phyloP scores from a whole-genome alignment of 1,140 invertebrate genomes.

The Zophobas atratus region DNA sequence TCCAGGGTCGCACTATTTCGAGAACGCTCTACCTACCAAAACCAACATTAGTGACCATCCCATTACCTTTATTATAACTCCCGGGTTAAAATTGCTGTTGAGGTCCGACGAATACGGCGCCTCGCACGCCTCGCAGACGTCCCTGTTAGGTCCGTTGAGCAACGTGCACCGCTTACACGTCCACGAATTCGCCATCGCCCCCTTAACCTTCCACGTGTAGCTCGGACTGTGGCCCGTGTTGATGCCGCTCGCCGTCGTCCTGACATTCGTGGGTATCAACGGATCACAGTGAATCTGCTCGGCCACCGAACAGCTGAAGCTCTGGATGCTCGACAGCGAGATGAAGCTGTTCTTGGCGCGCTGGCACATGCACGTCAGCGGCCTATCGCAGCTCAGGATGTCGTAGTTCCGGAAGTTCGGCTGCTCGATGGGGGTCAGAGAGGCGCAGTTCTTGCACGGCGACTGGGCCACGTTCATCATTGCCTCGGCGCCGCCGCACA shows the following conservation, averaged over 20 bases:
- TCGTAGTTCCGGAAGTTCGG: conserved; percentile 62
- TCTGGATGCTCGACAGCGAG: conserved; percentile 64
- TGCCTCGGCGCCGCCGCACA: conserved; percentile 56
- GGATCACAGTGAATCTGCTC: conserved; percentile 61
- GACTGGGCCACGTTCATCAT: conserved; percentile 64
- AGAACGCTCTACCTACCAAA: background rate
- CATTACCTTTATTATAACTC: conserved; percentile 66
- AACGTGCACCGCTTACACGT: conserved; percentile 91
- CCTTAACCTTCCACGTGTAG: conserved; percentile 62
- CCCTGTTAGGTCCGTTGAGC: conserved; percentile 77
- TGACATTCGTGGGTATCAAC: conserved; percentile 52
- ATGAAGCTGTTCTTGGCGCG: conserved; percentile 55
- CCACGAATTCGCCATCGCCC: conserved; percentile 75
- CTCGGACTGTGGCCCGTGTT: conserved; percentile 54
- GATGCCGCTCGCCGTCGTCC: conserved; percentile 65
- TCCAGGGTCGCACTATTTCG: background rate
- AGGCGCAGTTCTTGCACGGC: conserved; percentile 64
- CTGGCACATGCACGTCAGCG: conserved; percentile 58
- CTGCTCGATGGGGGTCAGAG: conserved; percentile 62
- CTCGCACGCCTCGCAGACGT: conserved; percentile 77
- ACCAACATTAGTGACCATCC: background rate
- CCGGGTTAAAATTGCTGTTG: conserved; percentile 65
- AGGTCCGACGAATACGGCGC: conserved; percentile 71
- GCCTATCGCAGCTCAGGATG: conserved; percentile 53
- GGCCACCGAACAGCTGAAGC: conserved; percentile 63